Evolutionary conservation across 2,888 invertebrate species (phyloP).

Genomic region (Troides oblongomaculatus): DNA sequence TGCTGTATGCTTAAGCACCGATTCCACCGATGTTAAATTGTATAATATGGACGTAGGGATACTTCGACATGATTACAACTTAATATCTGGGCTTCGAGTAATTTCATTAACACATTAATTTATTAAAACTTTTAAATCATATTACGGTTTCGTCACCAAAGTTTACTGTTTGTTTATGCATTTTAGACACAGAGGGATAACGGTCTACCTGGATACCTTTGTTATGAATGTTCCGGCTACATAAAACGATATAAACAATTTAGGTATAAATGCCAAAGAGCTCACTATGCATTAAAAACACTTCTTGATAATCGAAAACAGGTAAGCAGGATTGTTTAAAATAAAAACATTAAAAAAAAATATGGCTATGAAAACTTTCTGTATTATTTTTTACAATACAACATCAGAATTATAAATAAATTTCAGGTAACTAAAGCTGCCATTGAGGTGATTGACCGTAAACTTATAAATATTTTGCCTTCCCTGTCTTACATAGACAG

Average conservation of each 20-base stretch:
- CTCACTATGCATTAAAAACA: slow-evolving; percentile 59
- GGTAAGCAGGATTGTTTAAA: slow-evolving; percentile 40
- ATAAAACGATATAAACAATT: slow-evolving; percentile 56
- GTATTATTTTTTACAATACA: neutral
- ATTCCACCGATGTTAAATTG: slow-evolving; percentile 51
- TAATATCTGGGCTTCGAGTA: slow-evolving; percentile 65
- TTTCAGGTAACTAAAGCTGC: slow-evolving; percentile 57
- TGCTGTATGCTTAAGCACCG: slow-evolving; percentile 56
- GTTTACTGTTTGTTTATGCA: neutral
- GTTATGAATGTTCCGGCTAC: slow-evolving; percentile 57
- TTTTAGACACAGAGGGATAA: slow-evolving; percentile 53
- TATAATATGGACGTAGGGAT: slow-evolving; percentile 52
- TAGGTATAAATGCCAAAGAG: slow-evolving; percentile 63
- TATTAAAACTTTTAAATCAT: neutral
- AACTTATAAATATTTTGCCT: slow-evolving; percentile 47
- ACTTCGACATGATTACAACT: slow-evolving; percentile 57
- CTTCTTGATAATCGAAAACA: slow-evolving; percentile 55
- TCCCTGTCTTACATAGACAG: slow-evolving; percentile 50
- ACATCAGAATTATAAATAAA: neutral
- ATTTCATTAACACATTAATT: neutral
- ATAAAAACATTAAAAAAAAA: neutral
- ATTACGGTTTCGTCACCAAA: neutral
- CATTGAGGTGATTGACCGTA: slow-evolving; percentile 48
- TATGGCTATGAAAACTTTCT: neutral
- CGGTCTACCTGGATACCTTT: slow-evolving; percentile 64